phyloP scores from a whole-genome alignment of 2,113 vertebrate species.

The Sylvicapra grimmia region DNA sequence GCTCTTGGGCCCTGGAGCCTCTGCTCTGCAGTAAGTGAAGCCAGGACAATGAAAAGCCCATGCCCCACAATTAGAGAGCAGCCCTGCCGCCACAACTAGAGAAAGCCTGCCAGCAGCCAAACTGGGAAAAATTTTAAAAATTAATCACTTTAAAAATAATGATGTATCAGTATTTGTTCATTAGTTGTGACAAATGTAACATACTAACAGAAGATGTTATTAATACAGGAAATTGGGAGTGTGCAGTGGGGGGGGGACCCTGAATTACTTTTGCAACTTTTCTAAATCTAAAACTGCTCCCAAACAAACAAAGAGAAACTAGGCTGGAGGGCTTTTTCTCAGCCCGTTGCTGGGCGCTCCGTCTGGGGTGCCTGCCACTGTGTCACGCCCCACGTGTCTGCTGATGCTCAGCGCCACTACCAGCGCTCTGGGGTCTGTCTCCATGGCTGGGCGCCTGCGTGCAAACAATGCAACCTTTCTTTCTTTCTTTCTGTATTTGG shows the following conservation, averaged over 20 bases:
- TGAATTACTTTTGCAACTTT: neutral
- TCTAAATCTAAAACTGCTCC: neutral
- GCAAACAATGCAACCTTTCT: neutral
- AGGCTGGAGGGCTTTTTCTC: neutral
- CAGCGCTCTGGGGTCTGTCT: accelerated
- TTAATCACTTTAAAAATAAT: neutral
- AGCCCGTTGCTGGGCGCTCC: neutral
- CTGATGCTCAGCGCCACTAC: neutral
- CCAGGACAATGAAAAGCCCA: neutral
- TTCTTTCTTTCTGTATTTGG: neutral
- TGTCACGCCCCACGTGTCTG: too few relatives aligned
- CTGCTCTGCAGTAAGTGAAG: neutral
- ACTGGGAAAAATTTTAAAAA: neutral
- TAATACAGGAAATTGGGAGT: neutral
- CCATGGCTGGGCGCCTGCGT: neutral
- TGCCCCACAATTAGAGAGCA: neutral
- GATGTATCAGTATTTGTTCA: neutral
- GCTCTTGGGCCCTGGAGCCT: neutral
- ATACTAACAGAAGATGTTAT: neutral
- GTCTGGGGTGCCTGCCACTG: too few relatives aligned
- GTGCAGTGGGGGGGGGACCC: neutral
- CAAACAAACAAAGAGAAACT: neutral
- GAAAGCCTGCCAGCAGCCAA: neutral
- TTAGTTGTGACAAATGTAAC: neutral
- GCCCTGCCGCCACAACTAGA: neutral